Percentiles rank a stretch among this genome's conserved stretches.
Conservation (phyloP, 1,140 invertebrate species). For the Drosophila melanogaster region DNA sequence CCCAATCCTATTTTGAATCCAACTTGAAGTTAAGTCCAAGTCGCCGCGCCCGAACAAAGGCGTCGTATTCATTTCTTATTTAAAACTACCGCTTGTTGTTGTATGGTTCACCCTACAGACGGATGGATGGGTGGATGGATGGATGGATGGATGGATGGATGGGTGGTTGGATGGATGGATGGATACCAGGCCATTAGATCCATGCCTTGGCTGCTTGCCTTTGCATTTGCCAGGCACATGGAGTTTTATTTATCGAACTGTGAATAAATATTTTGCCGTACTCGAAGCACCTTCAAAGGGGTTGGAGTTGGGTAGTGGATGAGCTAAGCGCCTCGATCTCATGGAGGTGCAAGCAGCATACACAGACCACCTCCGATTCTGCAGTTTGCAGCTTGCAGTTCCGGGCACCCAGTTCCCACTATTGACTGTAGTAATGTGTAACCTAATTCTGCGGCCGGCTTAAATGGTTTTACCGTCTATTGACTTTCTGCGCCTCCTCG, state of each 20-base stretch:
- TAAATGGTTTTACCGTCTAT: slow-evolving; percentile 78
- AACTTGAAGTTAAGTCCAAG: slow-evolving; percentile 53
- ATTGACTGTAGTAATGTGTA: slow-evolving; percentile 61
- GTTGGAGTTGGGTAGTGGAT: neutral
- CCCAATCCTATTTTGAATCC: slow-evolving; percentile 13
- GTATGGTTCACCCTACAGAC: slow-evolving; percentile 13
- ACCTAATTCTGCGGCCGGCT: slow-evolving; percentile 70
- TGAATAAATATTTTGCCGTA: slow-evolving; percentile 76
- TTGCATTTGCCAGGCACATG: slow-evolving; percentile 23
- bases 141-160: slow-evolving; percentile 30
- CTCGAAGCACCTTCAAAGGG: slow-evolving; percentile 47
- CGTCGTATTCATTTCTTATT: slow-evolving; percentile 78
- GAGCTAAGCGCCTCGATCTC: slow-evolving; percentile 27
- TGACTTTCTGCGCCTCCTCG: slow-evolving; percentile 66
- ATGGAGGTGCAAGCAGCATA: slow-evolving; percentile 24
- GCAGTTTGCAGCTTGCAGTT: slow-evolving; percentile 46
- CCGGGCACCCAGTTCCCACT: neutral
- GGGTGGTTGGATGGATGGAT: slow-evolving; percentile 24
- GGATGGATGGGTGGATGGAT: slow-evolving; percentile 32
- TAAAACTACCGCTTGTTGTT: slow-evolving; percentile 56
- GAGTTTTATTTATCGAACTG: slow-evolving; percentile 78
- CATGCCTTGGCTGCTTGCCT: slow-evolving; percentile 31
- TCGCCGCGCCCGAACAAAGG: slow-evolving; percentile 56
- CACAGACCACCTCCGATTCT: slow-evolving; percentile 65
- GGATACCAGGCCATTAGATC: slow-evolving; percentile 46